These are phyloP conservation scores for Heliconius sara DNA, from an alignment of 2,888 invertebrate species.

Conservation along the genomic window DNA sequence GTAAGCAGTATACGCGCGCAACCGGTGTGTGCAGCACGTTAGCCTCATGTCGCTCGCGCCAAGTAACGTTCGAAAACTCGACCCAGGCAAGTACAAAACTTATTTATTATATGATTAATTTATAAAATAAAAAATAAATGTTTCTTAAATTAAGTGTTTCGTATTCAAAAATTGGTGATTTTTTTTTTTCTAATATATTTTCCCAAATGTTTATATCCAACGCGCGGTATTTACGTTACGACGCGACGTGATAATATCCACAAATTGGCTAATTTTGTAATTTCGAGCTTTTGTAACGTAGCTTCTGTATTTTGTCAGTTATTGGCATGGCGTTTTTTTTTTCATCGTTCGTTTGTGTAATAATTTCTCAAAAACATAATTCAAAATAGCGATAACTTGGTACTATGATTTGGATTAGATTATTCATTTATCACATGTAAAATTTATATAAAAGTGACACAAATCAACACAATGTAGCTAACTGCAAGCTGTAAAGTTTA, in stretches of 20 bases:
- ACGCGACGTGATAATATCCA: constrained; percentile 6
- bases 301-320: neutral
- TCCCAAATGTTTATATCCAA: neutral
- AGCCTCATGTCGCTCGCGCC: constrained; percentile 60
- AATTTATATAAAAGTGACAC: neutral
- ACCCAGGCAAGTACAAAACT: constrained; percentile 64
- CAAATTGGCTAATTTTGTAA: neutral
- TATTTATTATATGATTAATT: constrained; percentile 26
- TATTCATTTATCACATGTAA: neutral
- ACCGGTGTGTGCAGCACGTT: constrained; percentile 62
- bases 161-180: neutral
- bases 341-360: neutral
- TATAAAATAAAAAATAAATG: neutral
- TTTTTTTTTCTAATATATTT: neutral
- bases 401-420: neutral
- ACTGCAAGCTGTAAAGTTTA: neutral
- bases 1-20: constrained; percentile 67
- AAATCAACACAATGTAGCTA: neutral
- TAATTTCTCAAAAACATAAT: neutral
- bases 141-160: neutral
- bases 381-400: neutral
- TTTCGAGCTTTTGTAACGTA: neutral
- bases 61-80: constrained; percentile 54
- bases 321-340: neutral
- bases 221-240: constrained; percentile 9